Conservation (phyloP, 2,797 vertebrate genomes). For the Luscinia megarhynchos region DNA sequence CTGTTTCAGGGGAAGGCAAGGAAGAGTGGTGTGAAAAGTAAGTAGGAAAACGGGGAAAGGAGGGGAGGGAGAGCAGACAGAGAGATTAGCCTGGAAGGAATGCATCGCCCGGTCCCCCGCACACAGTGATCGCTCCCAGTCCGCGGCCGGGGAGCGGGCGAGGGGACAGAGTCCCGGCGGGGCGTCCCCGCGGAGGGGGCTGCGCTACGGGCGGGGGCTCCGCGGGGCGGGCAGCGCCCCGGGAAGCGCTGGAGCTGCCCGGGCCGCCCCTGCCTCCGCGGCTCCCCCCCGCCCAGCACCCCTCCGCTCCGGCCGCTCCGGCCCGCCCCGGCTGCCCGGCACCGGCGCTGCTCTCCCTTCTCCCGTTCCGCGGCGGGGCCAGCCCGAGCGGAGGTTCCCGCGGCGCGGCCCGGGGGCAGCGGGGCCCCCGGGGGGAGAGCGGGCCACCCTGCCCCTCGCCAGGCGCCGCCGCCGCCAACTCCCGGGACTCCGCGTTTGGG, state of each 20-base stretch:
- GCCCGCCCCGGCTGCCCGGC: background rate
- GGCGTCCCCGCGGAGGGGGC: background rate
- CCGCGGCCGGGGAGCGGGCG: background rate
- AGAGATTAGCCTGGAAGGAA: slow-evolving; percentile 10
- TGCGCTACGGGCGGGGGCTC: background rate
- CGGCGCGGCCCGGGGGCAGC: background rate
- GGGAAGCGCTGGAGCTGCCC: background rate
- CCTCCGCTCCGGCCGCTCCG: background rate
- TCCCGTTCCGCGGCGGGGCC: background rate
- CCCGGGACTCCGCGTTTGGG: slow-evolving; percentile 26
- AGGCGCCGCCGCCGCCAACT: slow-evolving; percentile 6
- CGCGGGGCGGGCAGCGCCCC: too few species aligned
- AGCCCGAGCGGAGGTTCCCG: background rate
- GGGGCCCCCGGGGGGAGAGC: background rate
- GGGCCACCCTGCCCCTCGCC: slow-evolving; percentile 12
- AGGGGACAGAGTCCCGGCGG: background rate
- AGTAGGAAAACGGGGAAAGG: slow-evolving; percentile 2
- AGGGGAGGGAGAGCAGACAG: background rate
- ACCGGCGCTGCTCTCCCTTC: background rate
- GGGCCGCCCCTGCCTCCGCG: too few species aligned
- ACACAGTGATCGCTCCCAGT: background rate
- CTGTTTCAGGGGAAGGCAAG: slow-evolving; percentile 11
- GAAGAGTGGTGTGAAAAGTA: slow-evolving; percentile 40
- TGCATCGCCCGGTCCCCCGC: background rate
- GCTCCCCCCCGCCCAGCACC: background rate